Base-by-base conservation (phyloP, 2,888 invertebrate genomes). In the Lottia gigantea region DNA sequence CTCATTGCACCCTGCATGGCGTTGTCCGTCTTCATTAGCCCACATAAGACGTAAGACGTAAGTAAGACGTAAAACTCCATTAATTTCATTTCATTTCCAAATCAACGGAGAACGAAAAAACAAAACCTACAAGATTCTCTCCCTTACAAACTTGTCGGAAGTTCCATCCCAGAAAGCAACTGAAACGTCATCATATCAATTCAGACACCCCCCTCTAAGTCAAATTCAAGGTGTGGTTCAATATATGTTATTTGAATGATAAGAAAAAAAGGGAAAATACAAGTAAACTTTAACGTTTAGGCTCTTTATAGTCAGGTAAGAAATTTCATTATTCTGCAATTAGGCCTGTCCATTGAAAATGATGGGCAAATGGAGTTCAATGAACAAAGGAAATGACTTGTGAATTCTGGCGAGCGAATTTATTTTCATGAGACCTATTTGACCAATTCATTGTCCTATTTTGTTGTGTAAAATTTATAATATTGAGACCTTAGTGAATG, bases 191-290 rank as follows among this genome's bases (percentile, higher is more conserved):
- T 23, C 19, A 55, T 19, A 19, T 55, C 55, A 55, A 55, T 55
- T 23, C 55, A 55, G 55, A 19, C 23, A 55, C 55, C 83, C 80
- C 83, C 80, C 84, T 82, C 80, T 81, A 76, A 74, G 67, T 45
- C 69, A 71, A 71, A 81, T 80, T 83, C 80, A 82, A 83, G 83
- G 82, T 83, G 84, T 83, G 83, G 82, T 79, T 80, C 72, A 72
- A 76, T 77, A 77, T 73, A 78, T 79, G 79, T 74, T 74, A 71
- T 67, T 68, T 68, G 62, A 70, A 66, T 66, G 66, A 62, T 62
- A 66, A 67, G 71, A 62, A 4, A 65, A 46, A 14, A 15, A 69
- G 49, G n/a, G 19, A 40, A 19, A 40, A 46, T 64, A 40, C 23
- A 31, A 64, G 16, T 64, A 12, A 55, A 55, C 23, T 55, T 55